Evolutionary conservation across 2,888 invertebrate genomes (phyloP).

Genomic region (Brachyptera risi): DNA sequence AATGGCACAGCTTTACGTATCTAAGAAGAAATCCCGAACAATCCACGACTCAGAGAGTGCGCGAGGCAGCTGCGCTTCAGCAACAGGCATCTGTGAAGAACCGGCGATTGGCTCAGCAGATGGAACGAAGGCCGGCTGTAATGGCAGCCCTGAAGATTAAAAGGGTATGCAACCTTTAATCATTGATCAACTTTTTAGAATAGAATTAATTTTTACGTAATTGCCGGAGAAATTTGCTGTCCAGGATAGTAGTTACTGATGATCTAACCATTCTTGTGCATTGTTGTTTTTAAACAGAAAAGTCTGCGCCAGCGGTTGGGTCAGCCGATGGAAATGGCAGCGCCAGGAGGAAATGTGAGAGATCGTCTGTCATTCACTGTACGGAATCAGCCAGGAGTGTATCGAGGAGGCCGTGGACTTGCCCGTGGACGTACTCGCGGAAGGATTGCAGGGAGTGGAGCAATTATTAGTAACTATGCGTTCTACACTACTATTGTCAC

Average conservation of each 20-base stretch:
- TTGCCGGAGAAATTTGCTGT: too few relatives aligned
- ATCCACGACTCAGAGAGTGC: constrained; percentile 23
- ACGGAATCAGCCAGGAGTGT: too few relatives aligned
- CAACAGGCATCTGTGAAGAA: constrained; percentile 44
- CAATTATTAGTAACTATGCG: too few relatives aligned
- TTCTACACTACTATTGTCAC: too few relatives aligned
- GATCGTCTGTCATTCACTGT: constrained; percentile 24
- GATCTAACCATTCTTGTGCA: too few relatives aligned
- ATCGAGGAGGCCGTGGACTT: constrained; percentile 13
- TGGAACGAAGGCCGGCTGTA: constrained; percentile 49
- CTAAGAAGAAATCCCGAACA: constrained; percentile 28
- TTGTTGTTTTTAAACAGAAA: constrained; percentile 26
- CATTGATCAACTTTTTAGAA: neutral
- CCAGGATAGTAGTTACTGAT: too few relatives aligned
- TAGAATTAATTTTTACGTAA: neutral
- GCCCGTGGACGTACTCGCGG: constrained; percentile 11
- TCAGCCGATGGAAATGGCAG: constrained; percentile 25
- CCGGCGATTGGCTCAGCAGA: constrained; percentile 47
- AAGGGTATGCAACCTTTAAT: constrained; percentile 39
- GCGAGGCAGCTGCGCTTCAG: constrained; percentile 34
- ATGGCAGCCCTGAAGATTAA: constrained; percentile 44
- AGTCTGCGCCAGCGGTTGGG: constrained; percentile 32
- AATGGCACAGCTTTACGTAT: constrained; percentile 31
- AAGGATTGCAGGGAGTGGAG: neutral
- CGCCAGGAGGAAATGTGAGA: constrained; percentile 8